Evolutionary conservation across 2,797 vertebrate genomes (phyloP), one percentile per base, ranked within the genome.

Genomic region (Darevskia nairensis): DNA sequence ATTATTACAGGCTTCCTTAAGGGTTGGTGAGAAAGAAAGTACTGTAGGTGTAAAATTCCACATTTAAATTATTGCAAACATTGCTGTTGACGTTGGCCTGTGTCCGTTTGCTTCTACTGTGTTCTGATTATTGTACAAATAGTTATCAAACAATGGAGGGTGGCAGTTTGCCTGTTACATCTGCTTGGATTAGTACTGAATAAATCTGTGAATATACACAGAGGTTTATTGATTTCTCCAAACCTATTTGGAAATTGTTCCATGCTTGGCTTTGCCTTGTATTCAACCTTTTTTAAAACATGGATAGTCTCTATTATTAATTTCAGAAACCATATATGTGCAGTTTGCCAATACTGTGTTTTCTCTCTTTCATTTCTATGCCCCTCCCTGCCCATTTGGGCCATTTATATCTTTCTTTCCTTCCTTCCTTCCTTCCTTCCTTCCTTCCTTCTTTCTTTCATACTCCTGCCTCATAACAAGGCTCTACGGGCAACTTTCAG

Each of bases 101-200:
- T 74, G 69, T 59, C 29, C 15, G 11, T 78, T 78, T 68, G 61
- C 29, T 78, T 50, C 13, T 64, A 46, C n/a, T 15, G 6, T 77
- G 59, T 11, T 46, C 35, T 77, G 75, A 15, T 75, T 55, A 72
- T 27, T 80, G 46, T 61, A 32, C 41, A 68, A 86, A 69, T 71
- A 86, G 25, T 80, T 86, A 61, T 59, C 44, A 81, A 74, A 61
- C 27, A 61, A 81, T 87, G 27, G 23, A n/a, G 50, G 17, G 55
- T 41, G 25, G 46, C 11, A 8, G 35, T 59, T 80, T 80, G 85
- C 66, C 68, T 32, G 19, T 86, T 79, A 19, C 29, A 55, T 79
- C n/a, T 41, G 23, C 25, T 61, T 61, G 39, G 72, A 71, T 86
- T 25, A 80, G n/a, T 72, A 29, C 32, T 21, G 46, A 50, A 80